A percentile compares a stretch with the other conserved stretches of the same genome.
These are phyloP conservation scores for Macrophya annulata DNA, from an alignment of 2,888 invertebrate species.

Conservation along the genomic window DNA sequence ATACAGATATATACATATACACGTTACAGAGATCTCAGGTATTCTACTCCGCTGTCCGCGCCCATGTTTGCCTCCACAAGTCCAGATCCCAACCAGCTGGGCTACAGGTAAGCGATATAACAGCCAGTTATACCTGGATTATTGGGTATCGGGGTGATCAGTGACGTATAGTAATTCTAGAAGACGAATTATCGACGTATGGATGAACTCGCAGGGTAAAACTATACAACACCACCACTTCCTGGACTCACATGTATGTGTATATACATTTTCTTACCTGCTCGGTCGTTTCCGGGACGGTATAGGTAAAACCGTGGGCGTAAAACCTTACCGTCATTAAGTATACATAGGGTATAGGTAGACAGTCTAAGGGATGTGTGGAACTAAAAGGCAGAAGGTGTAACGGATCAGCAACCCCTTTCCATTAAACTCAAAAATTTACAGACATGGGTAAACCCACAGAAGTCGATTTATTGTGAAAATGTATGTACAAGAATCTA, in stretches of 20 bases:
- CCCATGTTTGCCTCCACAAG: constrained; percentile 19
- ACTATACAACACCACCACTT: background rate
- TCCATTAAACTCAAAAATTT: no score
- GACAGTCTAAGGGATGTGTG: no score
- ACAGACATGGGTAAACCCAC: no score
- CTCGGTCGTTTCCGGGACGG: background rate
- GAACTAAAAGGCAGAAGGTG: no score
- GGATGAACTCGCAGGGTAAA: background rate
- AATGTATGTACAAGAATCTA: no score
- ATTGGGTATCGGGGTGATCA: constrained; percentile 37
- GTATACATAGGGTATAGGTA: no score
- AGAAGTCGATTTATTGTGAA: no score
- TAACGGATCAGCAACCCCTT: no score
- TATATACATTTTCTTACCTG: background rate
- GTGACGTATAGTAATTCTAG: constrained; percentile 49
- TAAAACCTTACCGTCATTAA: no score
- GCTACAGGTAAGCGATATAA: background rate
- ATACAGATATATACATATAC: background rate
- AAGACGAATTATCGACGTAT: constrained; percentile 47
- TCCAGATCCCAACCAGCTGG: background rate
- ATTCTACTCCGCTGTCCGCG: background rate
- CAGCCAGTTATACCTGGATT: background rate
- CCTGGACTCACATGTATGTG: background rate
- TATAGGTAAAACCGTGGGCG: no score
- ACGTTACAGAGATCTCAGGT: background rate